Percentiles rank a stretch among this genome's conserved stretches.
Evolutionary conservation across 1,140 invertebrate species (phyloP).

Genomic region (Drosophila lowei): DNA sequence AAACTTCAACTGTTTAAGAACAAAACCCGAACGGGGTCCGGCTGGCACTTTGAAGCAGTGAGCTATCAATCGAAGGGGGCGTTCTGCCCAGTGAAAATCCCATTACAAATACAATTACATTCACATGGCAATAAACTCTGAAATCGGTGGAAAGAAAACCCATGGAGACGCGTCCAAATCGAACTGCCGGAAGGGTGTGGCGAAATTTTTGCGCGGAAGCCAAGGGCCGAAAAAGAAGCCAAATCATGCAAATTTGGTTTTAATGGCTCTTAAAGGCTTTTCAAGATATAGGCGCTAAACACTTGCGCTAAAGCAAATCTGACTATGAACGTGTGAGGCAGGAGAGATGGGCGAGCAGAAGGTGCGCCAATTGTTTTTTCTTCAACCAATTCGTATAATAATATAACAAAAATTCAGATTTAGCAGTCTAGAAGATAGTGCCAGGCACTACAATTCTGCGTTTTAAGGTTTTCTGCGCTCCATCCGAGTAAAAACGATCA

Average conservation of each 20-base stretch:
- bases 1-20: no score
- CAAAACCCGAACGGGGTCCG: no score
- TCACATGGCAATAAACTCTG: conserved; percentile 71
- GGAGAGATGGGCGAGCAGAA: conserved; percentile 67
- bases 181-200: conserved; percentile 45
- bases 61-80: no score
- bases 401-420: conserved; percentile 38
- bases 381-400: conserved; percentile 70
- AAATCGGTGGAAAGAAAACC: conserved; percentile 27
- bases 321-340: conserved; percentile 76
- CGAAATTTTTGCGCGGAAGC: conserved; percentile 70
- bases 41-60: no score
- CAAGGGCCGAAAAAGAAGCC: conserved; percentile 40
- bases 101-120: no score
- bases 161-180: not conserved
- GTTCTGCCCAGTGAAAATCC: no score
- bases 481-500: conserved; percentile 59
- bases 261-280: conserved; percentile 76
- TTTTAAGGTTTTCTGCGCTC: no score
- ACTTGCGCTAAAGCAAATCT: conserved; percentile 49
- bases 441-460: conserved; percentile 60
- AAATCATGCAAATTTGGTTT: conserved; percentile 38
- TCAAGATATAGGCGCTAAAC: conserved; percentile 76
- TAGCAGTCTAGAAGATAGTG: conserved; percentile 43
- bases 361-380: conserved; percentile 63